phyloP scores from a whole-genome alignment of 1,140 invertebrate genomes.

The Drosophila burlai region DNA sequence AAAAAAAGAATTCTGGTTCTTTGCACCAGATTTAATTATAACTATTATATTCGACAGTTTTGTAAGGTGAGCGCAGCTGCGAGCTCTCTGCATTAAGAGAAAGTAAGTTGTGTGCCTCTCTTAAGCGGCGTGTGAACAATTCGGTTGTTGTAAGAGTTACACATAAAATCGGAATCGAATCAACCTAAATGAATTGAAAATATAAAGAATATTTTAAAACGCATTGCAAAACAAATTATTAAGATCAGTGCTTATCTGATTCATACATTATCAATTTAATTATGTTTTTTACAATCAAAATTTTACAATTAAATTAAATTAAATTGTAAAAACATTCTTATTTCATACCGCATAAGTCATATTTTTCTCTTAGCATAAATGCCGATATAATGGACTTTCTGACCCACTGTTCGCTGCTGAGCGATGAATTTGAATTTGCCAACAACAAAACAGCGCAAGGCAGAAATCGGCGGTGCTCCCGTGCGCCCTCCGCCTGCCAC shows the following conservation, averaged over 20 bases:
- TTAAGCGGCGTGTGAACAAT: conserved; percentile 1
- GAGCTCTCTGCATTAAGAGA: neutral
- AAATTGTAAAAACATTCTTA: no score
- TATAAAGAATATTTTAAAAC: neutral
- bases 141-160: neutral
- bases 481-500: neutral
- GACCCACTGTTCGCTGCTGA: conserved; percentile 29
- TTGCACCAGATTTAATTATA: no score
- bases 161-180: neutral
- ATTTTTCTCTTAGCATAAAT: neutral
- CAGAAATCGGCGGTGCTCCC: neutral
- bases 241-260: neutral
- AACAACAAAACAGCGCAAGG: conserved; percentile 19
- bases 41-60: neutral
- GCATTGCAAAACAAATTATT: neutral
- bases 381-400: no score
- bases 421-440: conserved; percentile 27
- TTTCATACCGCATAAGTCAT: no score
- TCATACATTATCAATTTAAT: neutral
- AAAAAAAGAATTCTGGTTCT: no score
- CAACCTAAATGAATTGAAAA: neutral
- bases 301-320: no score
- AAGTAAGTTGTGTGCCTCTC: neutral
- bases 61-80: neutral
- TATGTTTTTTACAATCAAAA: neutral